Base-by-base conservation (phyloP, 2,797 vertebrate species). In the Pangasius mekongensis region DNA sequence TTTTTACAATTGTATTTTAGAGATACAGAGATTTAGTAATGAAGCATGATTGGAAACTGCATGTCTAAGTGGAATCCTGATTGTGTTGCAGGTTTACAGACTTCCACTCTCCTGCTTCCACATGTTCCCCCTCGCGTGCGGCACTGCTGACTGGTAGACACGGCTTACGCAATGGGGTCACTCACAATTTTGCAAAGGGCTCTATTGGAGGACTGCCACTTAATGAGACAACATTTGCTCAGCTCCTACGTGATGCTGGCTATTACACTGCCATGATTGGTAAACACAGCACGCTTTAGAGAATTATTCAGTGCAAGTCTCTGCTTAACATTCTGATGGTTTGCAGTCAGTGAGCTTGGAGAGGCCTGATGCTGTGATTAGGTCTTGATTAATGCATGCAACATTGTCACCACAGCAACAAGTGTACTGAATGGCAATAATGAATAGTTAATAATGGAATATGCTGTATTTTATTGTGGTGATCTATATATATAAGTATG, bases 71-170 rank as follows among this genome's bases (percentile, higher is more conserved):
- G 13, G 24, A 73, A 43, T 86, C 27, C 22, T 83, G 54, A 43
- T 77, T 13, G 36, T 85, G 82, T 80, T 22, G 16, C 92, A 99
- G 99, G 91, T 96, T 99, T 2, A 95, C 96, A 91, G 98, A 99
- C 89, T 99, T 99, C 93, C 99, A 99, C 83, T 96, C 98, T 0
- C 97, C 98, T 0, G 98, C 98, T 0, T 99, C 99, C 22, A 98
- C 98, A 20, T 99, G 99, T 92, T 99, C 98, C 0, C 99, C 99
- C 0, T 99, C 99, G 43, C 96, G 99, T 0, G 99, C 99, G 27
- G 96, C 98, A 16, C 93, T 99, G 91, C 96, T 99, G 76, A 99
- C 99, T 0, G 98, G 98, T 3, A 96, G 98, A 24, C 97, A 99
- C 0, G 98, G 99, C 1, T 94, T 96, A 1, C 97, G 98, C 89